Percentiles rank a stretch among this genome's conserved stretches.
These are phyloP conservation scores for Leucania comma DNA, from an alignment of 2,888 invertebrate species.

Conservation along the genomic window DNA sequence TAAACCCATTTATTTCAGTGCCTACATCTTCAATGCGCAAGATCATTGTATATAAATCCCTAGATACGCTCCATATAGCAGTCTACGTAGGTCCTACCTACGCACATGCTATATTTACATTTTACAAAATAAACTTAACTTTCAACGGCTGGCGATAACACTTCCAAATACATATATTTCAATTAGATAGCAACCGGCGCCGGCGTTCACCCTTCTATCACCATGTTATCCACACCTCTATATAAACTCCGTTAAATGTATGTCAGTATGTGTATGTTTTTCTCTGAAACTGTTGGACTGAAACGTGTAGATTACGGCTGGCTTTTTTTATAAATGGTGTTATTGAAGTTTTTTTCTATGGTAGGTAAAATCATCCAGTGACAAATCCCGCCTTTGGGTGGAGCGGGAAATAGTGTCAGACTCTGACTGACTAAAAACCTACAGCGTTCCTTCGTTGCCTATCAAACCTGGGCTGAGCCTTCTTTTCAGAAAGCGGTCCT, in stretches of 20 bases:
- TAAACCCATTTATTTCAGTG: constrained; percentile 12
- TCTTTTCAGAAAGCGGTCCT: no score
- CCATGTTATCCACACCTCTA: constrained; percentile 33
- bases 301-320: background rate
- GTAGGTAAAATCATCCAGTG: no score
- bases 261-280: constrained; percentile 12
- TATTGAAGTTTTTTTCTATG: no score
- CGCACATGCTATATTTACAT: constrained; percentile 56
- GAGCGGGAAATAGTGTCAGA: no score
- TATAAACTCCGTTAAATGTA: constrained; percentile 3
- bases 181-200: constrained; percentile 66
- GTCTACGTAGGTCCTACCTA: constrained; percentile 40
- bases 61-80: constrained; percentile 22
- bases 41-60: constrained; percentile 9
- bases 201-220: constrained; percentile 38
- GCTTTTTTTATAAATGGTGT: background rate
- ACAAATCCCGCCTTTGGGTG: no score
- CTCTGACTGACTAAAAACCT: no score
- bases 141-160: constrained; percentile 55
- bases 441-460: no score
- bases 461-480: no score
- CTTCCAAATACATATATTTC: constrained; percentile 69
- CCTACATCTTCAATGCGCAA: constrained; percentile 11
- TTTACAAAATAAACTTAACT: constrained; percentile 54
- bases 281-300: constrained; percentile 7